phyloP scores from a whole-genome alignment of 1,140 invertebrate genomes.

The Drosophila parvula region DNA sequence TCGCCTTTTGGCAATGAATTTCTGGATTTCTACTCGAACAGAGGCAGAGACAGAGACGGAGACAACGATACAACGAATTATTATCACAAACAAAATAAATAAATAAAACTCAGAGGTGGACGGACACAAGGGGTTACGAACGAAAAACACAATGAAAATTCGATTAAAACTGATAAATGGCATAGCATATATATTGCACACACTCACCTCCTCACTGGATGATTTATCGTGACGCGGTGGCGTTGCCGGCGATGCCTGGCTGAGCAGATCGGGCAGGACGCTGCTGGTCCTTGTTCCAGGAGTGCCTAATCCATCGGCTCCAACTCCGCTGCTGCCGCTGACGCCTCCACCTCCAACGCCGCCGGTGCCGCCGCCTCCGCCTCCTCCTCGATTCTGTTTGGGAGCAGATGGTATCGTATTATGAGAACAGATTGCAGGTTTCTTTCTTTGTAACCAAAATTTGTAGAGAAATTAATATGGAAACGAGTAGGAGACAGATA shows the following conservation, averaged over 20 bases:
- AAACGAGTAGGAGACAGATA: constrained; percentile 9
- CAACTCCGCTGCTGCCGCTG: constrained; percentile 84
- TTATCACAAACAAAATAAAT: constrained; percentile 51
- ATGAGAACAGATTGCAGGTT: background rate
- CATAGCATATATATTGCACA: constrained; percentile 2
- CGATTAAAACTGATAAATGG: constrained; percentile 40
- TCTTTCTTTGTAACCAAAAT: background rate
- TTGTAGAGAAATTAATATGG: constrained; percentile 33
- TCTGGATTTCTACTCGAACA: constrained; percentile 7
- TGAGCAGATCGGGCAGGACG: constrained; percentile 96
- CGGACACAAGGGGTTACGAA: constrained; percentile 48
- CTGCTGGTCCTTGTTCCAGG: constrained; percentile 92
- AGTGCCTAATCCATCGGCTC: constrained; percentile 87
- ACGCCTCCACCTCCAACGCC: constrained; percentile 86
- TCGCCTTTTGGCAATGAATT: constrained; percentile 10
- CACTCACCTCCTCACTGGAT: constrained; percentile 96
- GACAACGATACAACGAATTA: constrained; percentile 24
- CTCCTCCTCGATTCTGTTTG: constrained; percentile 86
- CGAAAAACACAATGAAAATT: constrained; percentile 69
- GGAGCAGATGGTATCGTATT: background rate
- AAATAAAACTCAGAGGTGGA: constrained; percentile 41
- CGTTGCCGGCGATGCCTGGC: constrained; percentile 91
- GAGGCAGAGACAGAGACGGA: constrained; percentile 11
- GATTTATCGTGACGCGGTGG: constrained; percentile 95
- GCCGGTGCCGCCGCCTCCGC: constrained; percentile 84